These are phyloP conservation scores for Leptinotarsa haldemani DNA, from an alignment of 2,888 invertebrate genomes.

Conservation along the genomic window DNA sequence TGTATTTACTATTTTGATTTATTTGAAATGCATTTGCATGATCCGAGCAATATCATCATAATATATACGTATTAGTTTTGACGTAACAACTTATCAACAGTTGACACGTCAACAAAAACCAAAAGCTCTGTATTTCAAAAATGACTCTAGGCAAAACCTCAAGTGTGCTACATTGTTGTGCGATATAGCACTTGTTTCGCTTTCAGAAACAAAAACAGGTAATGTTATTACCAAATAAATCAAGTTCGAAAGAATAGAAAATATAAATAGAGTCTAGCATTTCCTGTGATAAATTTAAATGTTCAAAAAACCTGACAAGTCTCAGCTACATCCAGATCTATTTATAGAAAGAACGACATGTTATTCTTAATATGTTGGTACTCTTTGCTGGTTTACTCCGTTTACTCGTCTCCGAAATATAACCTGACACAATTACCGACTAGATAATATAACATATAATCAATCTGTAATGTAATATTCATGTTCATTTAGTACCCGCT, in stretches of 20 bases:
- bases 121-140: no score
- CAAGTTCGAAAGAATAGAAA: not conserved
- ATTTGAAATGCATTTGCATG: no score
- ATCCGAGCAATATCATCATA: no score
- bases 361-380: not conserved
- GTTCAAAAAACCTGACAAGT: not conserved
- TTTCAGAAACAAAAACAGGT: not conserved
- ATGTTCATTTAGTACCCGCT: not conserved
- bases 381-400: not conserved
- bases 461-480: not conserved
- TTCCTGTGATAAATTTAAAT: slow-evolving; percentile 9
- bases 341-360: slow-evolving; percentile 5
- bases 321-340: not conserved
- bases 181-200: not conserved
- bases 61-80: no score
- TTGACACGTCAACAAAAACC: no score
- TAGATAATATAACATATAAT: slow-evolving; percentile 1
- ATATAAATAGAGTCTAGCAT: not conserved
- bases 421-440: not conserved
- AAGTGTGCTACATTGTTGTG: no score
- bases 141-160: no score
- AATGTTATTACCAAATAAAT: not conserved
- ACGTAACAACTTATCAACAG: no score
- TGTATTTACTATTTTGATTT: no score
- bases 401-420: not conserved